Evolutionary conservation across 2,797 vertebrate species (phyloP).

Genomic region (Diglossa cyanea): DNA sequence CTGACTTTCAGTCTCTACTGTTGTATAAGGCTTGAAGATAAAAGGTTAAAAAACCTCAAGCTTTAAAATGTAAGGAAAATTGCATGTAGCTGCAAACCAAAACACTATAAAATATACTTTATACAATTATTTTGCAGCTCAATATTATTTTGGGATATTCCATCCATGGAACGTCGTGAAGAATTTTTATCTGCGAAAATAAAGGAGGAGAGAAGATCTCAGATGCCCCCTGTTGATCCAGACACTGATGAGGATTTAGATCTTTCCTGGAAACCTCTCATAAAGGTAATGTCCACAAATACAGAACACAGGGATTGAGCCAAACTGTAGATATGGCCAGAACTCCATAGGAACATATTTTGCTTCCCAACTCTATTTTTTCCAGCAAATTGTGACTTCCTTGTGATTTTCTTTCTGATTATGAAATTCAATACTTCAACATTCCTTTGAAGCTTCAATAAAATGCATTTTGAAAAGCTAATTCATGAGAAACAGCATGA

Average conservation of each 20-base stretch:
- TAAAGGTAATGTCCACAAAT: constrained; percentile 74
- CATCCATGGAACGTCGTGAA: constrained; percentile 54
- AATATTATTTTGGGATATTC: constrained; percentile 90
- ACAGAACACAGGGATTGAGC: neutral
- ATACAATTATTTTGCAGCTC: constrained; percentile 71
- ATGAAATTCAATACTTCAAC: neutral
- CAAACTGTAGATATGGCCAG: neutral
- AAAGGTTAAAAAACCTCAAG: neutral
- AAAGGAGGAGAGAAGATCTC: constrained; percentile 67
- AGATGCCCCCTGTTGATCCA: constrained; percentile 63
- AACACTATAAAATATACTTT: neutral
- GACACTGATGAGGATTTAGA: constrained; percentile 84
- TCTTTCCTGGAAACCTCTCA: constrained; percentile 87
- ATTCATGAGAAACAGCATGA: neutral
- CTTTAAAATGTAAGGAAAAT: neutral
- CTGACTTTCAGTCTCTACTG: neutral
- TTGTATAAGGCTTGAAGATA: neutral
- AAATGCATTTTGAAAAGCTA: neutral
- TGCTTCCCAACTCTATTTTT: neutral
- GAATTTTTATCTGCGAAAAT: constrained; percentile 57
- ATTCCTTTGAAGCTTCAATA: neutral
- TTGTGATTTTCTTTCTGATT: neutral
- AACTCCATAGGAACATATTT: neutral
- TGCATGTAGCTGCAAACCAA: neutral
- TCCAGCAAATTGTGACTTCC: neutral